Conservation (phyloP, 1,140 invertebrate genomes). For the Drosophila pruinosa region DNA sequence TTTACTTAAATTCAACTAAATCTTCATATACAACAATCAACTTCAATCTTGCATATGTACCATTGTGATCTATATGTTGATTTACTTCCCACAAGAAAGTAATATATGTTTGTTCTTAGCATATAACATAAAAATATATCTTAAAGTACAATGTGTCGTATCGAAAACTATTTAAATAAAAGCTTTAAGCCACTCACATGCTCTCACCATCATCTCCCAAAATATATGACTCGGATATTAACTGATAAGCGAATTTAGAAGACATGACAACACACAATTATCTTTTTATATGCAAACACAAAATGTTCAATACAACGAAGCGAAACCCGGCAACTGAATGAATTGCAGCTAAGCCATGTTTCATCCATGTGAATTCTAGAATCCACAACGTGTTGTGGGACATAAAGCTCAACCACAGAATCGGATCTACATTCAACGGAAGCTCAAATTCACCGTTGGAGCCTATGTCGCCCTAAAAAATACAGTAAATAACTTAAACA, state of each 20-base stretch:
- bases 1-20: too few species aligned
- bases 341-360: neutral
- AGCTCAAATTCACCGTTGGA: neutral
- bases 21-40: too few species aligned
- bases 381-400: constrained; percentile 10
- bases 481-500: neutral
- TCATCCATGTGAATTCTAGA: neutral
- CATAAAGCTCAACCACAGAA: neutral
- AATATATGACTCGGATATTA: constrained; percentile 46
- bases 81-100: too few species aligned
- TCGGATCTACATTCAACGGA: neutral
- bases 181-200: constrained; percentile 34
- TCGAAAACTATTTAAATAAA: neutral
- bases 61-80: too few species aligned
- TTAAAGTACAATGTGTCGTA: neutral
- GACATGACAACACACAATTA: constrained; percentile 37
- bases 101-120: too few species aligned
- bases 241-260: constrained; percentile 68
- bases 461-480: neutral
- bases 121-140: neutral
- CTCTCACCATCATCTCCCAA: constrained; percentile 12
- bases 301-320: neutral
- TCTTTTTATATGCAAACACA: neutral
- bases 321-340: constrained; percentile 16
- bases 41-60: too few species aligned